Evolutionary conservation across 2,888 invertebrate genomes (phyloP).

Genomic region (Punctoribates punctum): DNA sequence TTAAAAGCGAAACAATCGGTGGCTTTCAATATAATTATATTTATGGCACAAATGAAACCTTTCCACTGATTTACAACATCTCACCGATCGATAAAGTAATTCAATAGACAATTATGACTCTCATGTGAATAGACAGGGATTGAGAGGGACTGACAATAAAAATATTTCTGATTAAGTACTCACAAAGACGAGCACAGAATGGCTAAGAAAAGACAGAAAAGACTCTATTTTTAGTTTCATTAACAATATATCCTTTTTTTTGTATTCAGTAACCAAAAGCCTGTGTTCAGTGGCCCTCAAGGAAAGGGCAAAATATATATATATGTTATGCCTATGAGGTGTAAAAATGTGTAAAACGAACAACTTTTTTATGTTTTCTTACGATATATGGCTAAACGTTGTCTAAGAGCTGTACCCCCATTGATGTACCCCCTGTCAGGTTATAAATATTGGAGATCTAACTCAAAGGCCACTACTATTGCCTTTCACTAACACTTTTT

Average conservation of each 20-base stretch:
- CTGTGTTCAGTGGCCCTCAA: neutral
- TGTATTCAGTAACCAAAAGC: neutral
- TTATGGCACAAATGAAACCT: too few relatives aligned
- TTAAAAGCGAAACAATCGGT: too few relatives aligned
- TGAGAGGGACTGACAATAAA: too few relatives aligned
- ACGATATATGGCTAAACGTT: conserved; percentile 11
- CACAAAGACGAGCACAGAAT: too few relatives aligned
- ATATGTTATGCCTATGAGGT: conserved; percentile 30
- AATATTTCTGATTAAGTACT: too few relatives aligned
- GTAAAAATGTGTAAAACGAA: conserved; percentile 33
- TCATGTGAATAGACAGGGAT: neutral
- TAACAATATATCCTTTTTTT: neutral
- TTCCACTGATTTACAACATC: too few relatives aligned
- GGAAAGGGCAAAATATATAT: neutral
- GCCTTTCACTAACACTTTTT: conserved; percentile 25
- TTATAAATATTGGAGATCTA: neutral
- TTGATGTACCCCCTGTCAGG: conserved; percentile 16
- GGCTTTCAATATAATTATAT: too few relatives aligned
- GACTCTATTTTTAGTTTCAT: neutral
- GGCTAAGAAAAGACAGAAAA: neutral
- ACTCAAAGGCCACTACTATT: conserved; percentile 18
- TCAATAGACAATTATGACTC: neutral
- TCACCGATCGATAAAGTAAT: neutral
- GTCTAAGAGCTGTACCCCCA: neutral
- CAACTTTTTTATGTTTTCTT: conserved; percentile 18